These are phyloP conservation scores for Andricus curvator DNA, from an alignment of 2,888 invertebrate species.

Conservation along the genomic window DNA sequence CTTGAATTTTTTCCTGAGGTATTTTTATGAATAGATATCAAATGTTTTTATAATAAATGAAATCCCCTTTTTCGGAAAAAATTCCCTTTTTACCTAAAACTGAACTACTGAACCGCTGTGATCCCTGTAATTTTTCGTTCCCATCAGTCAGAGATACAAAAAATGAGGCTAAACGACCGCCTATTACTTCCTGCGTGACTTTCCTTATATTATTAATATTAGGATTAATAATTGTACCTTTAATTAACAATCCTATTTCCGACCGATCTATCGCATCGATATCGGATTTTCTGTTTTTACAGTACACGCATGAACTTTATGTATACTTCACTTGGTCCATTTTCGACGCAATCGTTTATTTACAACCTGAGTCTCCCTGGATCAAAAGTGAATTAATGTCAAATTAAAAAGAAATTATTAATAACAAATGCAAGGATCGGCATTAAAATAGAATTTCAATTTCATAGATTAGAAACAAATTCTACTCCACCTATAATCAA, in stretches of 20 bases:
- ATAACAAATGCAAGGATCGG: neutral
- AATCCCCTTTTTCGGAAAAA: no score
- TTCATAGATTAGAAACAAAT: neutral
- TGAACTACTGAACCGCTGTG: no score
- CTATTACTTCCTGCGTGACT: constrained; percentile 40
- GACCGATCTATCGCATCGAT: constrained; percentile 48
- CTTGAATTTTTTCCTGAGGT: no score
- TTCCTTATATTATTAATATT: constrained; percentile 57
- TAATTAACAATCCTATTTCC: constrained; percentile 68
- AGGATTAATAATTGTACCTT: constrained; percentile 70
- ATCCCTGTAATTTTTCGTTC: neutral
- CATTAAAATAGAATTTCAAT: neutral
- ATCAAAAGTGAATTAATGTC: constrained; percentile 46
- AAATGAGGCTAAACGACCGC: constrained; percentile 32
- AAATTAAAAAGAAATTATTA: constrained; percentile 15
- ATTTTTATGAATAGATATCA: no score
- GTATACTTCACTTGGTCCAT: constrained; percentile 67
- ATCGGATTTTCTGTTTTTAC: constrained; percentile 52
- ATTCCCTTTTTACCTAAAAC: no score
- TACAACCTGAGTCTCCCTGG: constrained; percentile 57
- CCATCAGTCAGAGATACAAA: neutral
- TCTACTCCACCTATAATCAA: neutral
- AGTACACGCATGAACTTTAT: constrained; percentile 61
- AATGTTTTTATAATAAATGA: no score
- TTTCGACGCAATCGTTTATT: constrained; percentile 69